Base-by-base conservation (phyloP, 2,113 vertebrate species). In the Lynx canadensis region DNA sequence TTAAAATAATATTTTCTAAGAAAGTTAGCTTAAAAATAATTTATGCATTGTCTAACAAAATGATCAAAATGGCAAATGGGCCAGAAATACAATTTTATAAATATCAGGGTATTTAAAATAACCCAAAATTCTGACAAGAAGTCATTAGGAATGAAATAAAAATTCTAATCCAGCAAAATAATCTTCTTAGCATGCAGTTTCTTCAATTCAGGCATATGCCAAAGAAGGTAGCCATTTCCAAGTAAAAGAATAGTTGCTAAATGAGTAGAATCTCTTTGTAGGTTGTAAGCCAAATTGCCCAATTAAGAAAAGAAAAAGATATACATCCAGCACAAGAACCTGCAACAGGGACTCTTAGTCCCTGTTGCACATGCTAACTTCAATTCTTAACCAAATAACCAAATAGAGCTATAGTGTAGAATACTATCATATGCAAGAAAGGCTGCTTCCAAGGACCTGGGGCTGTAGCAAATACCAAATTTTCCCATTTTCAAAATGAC, bases 111-210 rank as follows among this genome's bases (percentile, higher is more conserved):
- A 65, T 68, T 94, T 25, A 36, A 89, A 96, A 89, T 73, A 85
- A 55, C 18, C 8, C 13, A 29, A 91, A 93, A 73, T 90, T 95
- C 55, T 89, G 31, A 94, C 14, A 68, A 79, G 33, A 79, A 84
- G 38, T 84, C 1, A 38, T 13, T 87, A 21, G 3, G 0, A 66
- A 73, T 94, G 12, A 89, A 84, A 82, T 60, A 78, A 94, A 96
- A 93, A 79, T 85, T 80, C 7, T 69, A 41, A 60, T 13, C 8
- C 23, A 92, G 6, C 25, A 63, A 63, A 94, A 92, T 92, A 80
- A 78, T 86, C 21, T 86, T 45, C 5, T 36, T 68, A 38, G 1
- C 29, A 45, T 65, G 2, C 18, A 33, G 84, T 74, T n/a, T 87
- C 7, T 97, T 18, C 19, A 50, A 65, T 10, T 82, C 48, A 89